phyloP scores from a whole-genome alignment of 2,113 vertebrate genomes.

The Centropus unirufus region DNA sequence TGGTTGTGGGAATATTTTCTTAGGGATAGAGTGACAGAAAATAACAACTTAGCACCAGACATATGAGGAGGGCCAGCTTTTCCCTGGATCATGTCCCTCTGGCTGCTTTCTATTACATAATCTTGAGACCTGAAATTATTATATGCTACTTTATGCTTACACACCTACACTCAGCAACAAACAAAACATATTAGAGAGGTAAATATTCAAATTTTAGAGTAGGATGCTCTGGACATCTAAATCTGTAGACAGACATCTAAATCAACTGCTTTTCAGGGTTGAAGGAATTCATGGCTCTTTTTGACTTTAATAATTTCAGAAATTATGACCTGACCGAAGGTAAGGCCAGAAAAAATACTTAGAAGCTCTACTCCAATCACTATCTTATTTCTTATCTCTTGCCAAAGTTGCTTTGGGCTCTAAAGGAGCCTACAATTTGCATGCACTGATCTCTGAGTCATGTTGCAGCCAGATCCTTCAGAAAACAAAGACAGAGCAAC shows the following conservation, averaged over 20 bases:
- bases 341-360: neutral
- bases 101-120: neutral
- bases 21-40: neutral
- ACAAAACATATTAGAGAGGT: neutral
- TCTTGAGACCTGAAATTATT: neutral
- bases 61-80: neutral
- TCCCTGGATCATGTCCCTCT: neutral
- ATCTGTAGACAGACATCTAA: neutral
- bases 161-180: neutral
- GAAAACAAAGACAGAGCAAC: neutral
- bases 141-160: neutral
- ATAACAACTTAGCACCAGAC: neutral
- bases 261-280: neutral
- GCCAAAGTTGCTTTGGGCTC: neutral
- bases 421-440: neutral
- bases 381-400: neutral
- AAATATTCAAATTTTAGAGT: neutral
- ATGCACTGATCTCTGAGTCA: neutral
- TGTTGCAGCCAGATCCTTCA: neutral
- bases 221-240: neutral
- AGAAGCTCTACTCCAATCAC: neutral
- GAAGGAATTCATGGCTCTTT: neutral
- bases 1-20: neutral
- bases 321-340: neutral
- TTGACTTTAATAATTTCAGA: neutral